Percentiles rank a stretch among this genome's conserved stretches.
Evolutionary conservation across 2,113 vertebrate species (phyloP).

Genomic region (Reinhardtius hippoglossoides): DNA sequence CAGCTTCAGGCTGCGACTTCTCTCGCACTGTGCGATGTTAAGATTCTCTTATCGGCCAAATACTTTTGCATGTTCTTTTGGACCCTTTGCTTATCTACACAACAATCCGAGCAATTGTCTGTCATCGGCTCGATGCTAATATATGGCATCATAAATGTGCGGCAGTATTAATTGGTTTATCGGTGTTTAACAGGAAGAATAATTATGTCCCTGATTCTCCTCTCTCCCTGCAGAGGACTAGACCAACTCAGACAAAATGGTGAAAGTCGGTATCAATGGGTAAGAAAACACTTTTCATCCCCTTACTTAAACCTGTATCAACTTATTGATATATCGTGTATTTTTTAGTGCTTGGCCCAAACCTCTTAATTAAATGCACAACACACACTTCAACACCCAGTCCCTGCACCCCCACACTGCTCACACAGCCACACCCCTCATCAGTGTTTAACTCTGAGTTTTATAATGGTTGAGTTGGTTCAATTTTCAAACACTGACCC

Average conservation of each 20-base stretch:
- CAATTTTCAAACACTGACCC: too few species aligned
- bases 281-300: slow-evolving; percentile 60
- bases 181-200: not conserved
- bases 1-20: not conserved
- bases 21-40: not conserved
- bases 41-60: slow-evolving; percentile 18
- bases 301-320: not conserved
- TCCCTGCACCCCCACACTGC: not conserved
- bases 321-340: too few species aligned
- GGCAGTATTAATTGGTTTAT: not conserved
- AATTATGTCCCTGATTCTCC: not conserved
- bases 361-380: too few species aligned
- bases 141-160: slow-evolving; percentile 6
- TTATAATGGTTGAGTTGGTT: too few species aligned
- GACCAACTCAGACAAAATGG: slow-evolving; percentile 81
- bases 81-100: slow-evolving; percentile 8
- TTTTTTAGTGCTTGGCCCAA: not conserved
- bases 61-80: not conserved
- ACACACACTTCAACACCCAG: not conserved
- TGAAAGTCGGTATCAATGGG: slow-evolving; percentile 87
- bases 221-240: slow-evolving; percentile 75
- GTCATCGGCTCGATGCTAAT: not conserved
- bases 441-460: too few species aligned
- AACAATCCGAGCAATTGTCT: not conserved
- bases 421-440: not conserved